Percentiles rank a stretch among this genome's conserved stretches.
Conservation (phyloP, 2,113 vertebrate species). For the Melanotaenia duboulayi region DNA sequence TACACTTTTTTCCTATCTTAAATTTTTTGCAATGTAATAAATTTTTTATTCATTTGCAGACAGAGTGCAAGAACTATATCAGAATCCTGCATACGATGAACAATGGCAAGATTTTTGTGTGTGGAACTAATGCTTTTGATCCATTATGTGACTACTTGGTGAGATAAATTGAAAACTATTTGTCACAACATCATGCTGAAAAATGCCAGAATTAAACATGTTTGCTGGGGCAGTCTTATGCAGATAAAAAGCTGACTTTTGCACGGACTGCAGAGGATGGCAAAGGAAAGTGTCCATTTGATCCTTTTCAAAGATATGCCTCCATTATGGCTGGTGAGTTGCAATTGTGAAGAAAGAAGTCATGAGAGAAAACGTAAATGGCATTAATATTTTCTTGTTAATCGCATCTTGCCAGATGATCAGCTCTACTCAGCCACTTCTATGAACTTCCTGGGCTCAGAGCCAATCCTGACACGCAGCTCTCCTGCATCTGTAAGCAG, state of each 20-base stretch:
- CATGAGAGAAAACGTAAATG: not conserved
- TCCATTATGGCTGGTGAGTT: slow-evolving; percentile 83
- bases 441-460: slow-evolving; percentile 86
- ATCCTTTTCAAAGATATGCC: slow-evolving; percentile 78
- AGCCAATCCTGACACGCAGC: slow-evolving; percentile 79
- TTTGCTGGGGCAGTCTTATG: slow-evolving; percentile 70
- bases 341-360: not conserved
- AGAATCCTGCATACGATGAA: slow-evolving; percentile 77
- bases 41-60: slow-evolving; percentile 64
- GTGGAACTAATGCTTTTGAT: slow-evolving; percentile 85
- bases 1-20: not conserved
- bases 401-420: slow-evolving; percentile 68
- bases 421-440: slow-evolving; percentile 86
- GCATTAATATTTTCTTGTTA: not conserved
- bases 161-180: slow-evolving; percentile 46
- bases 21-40: not conserved
- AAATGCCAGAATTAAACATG: not conserved
- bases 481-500: not conserved
- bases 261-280: slow-evolving; percentile 72
- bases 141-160: slow-evolving; percentile 84
- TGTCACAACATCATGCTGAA: not conserved
- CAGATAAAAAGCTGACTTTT: slow-evolving; percentile 66
- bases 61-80: slow-evolving; percentile 84
- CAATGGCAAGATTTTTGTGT: slow-evolving; percentile 79
- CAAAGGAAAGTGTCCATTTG: slow-evolving; percentile 85